phyloP scores from a whole-genome alignment of 2,113 vertebrate genomes.

The Daboia siamensis region DNA sequence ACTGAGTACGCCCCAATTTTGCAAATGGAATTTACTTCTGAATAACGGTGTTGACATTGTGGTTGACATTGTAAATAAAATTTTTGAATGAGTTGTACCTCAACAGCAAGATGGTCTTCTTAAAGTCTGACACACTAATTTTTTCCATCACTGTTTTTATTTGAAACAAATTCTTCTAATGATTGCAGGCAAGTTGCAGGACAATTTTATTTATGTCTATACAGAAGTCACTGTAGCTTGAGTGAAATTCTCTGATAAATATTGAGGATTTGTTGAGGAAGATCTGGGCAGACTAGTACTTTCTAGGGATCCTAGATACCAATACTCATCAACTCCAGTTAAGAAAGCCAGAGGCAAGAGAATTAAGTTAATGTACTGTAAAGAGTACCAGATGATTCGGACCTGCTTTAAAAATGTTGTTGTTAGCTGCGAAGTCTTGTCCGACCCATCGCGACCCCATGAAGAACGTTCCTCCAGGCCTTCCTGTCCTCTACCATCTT shows the following conservation, averaged over 20 bases:
- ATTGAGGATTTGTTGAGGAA: not conserved
- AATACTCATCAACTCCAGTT: not conserved
- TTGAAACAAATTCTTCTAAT: not conserved
- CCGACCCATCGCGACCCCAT: too few species aligned
- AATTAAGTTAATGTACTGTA: not conserved
- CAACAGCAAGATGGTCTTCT: not conserved
- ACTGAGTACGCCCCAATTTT: not conserved
- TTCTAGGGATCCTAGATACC: not conserved
- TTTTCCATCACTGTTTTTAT: not conserved
- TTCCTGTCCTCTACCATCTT: too few species aligned
- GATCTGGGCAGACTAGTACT: not conserved
- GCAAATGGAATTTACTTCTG: not conserved
- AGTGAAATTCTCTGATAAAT: not conserved
- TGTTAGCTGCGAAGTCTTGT: too few species aligned
- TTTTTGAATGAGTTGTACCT: not conserved
- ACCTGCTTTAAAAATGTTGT: not conserved
- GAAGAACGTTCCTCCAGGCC: too few species aligned
- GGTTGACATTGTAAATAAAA: not conserved
- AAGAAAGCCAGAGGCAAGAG: not conserved
- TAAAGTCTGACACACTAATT: not conserved
- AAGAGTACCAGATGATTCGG: not conserved
- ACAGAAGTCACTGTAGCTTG: not conserved
- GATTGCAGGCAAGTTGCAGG: not conserved
- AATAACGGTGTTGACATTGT: not conserved
- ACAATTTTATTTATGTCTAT: not conserved